Evolutionary conservation across 2,113 vertebrate species (phyloP).

Genomic region (Eurystomus gularis): DNA sequence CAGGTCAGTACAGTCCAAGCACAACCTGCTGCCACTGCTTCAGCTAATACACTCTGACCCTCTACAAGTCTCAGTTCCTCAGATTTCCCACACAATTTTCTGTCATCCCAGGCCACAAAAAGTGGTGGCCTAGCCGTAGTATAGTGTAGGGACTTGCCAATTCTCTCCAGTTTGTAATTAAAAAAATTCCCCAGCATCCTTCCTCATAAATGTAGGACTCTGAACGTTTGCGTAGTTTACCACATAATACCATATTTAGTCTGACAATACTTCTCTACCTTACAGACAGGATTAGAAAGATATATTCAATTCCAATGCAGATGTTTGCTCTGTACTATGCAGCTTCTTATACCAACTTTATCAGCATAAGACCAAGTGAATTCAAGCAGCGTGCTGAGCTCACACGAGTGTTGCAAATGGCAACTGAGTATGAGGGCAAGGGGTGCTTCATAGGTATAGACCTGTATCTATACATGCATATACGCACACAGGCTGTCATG

Average conservation of each 20-base stretch:
- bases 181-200: neutral
- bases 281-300: neutral
- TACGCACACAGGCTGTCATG: neutral
- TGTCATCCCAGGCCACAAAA: neutral
- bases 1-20: neutral
- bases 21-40: neutral
- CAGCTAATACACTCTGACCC: neutral
- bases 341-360: neutral
- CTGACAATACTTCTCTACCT: neutral
- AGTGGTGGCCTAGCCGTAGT: fast-evolving
- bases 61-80: neutral
- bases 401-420: neutral
- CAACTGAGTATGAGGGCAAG: neutral
- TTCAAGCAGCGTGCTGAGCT: neutral
- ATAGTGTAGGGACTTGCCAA: fast-evolving
- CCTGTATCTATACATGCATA: neutral
- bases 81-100: neutral
- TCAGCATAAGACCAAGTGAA: neutral
- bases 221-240: neutral
- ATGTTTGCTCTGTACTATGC: neutral
- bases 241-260: neutral
- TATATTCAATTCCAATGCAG: neutral
- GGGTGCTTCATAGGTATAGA: neutral
- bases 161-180: neutral
- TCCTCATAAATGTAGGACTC: neutral